phyloP scores from a whole-genome alignment of 2,113 vertebrate species.

The Sceloporus tristichus region DNA sequence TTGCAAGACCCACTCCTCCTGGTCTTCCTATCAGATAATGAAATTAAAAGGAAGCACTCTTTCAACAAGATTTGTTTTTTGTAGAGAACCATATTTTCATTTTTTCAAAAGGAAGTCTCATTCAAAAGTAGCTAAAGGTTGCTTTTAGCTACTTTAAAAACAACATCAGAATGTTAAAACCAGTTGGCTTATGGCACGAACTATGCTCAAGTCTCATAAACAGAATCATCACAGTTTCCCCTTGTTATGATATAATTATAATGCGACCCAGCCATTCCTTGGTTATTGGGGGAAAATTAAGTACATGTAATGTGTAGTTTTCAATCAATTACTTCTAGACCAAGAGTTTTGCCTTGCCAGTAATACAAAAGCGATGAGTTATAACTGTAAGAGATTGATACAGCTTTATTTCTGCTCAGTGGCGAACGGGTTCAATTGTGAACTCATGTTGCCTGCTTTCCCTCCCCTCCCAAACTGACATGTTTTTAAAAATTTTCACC shows the following conservation, averaged over 20 bases:
- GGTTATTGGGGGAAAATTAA: too few relatives aligned
- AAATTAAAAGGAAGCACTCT: too few relatives aligned
- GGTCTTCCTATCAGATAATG: too few relatives aligned
- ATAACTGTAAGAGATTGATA: not conserved
- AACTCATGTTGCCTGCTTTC: not conserved
- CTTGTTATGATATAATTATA: not conserved
- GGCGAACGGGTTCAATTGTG: not conserved
- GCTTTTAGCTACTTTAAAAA: too few relatives aligned
- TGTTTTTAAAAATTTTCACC: slow-evolving; percentile 14
- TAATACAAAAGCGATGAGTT: not conserved
- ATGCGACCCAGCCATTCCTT: too few relatives aligned
- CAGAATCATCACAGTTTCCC: not conserved
- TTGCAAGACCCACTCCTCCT: too few relatives aligned
- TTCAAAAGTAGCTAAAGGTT: too few relatives aligned
- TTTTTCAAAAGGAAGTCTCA: too few relatives aligned
- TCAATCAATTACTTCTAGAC: not conserved
- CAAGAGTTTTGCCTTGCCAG: not conserved
- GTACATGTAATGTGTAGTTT: not conserved
- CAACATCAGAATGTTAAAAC: not conserved
- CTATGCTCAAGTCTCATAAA: not conserved
- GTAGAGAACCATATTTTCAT: too few relatives aligned
- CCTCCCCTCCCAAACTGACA: not conserved
- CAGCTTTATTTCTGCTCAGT: slow-evolving; percentile 24
- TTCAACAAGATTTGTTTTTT: too few relatives aligned
- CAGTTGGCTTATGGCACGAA: not conserved